Evolutionary conservation across 2,797 vertebrate genomes (phyloP).

Genomic region (Pristis pectinata): DNA sequence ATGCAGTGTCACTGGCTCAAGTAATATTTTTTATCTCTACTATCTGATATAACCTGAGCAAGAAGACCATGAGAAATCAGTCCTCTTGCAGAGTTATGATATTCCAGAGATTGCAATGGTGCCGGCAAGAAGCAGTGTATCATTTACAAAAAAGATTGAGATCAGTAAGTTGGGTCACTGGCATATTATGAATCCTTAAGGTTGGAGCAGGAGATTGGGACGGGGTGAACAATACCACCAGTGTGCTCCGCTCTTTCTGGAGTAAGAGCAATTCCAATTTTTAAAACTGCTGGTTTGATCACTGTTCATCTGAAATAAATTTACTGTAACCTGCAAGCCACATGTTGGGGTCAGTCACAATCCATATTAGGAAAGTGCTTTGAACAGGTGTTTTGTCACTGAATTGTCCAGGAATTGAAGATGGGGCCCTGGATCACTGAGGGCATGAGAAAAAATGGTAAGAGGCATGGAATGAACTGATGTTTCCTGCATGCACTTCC

Average conservation of each 20-base stretch:
- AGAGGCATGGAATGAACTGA: not conserved
- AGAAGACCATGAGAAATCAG: not conserved
- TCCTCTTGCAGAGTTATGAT: not conserved
- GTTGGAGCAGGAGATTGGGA: not conserved
- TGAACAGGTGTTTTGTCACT: not conserved
- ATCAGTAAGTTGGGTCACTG: not conserved
- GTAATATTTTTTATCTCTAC: not conserved
- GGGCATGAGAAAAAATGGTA: not conserved
- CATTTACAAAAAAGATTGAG: not conserved
- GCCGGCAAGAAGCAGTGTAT: not conserved
- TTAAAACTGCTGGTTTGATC: not conserved
- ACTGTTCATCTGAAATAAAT: not conserved
- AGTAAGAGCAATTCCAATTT: not conserved
- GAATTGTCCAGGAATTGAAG: not conserved
- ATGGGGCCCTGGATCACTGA: not conserved
- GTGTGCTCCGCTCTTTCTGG: not conserved
- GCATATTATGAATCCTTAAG: not conserved
- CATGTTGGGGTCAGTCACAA: too few relatives aligned
- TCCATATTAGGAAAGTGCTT: not conserved
- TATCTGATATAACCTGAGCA: not conserved
- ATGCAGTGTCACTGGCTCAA: not conserved
- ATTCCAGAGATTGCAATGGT: not conserved
- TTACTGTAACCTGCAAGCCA: not conserved
- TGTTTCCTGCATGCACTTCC: not conserved
- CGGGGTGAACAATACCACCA: not conserved